Percentiles rank a stretch among this genome's conserved stretches.
Evolutionary conservation across 2,113 vertebrate genomes (phyloP).

Genomic region (Eudorcas thomsonii): DNA sequence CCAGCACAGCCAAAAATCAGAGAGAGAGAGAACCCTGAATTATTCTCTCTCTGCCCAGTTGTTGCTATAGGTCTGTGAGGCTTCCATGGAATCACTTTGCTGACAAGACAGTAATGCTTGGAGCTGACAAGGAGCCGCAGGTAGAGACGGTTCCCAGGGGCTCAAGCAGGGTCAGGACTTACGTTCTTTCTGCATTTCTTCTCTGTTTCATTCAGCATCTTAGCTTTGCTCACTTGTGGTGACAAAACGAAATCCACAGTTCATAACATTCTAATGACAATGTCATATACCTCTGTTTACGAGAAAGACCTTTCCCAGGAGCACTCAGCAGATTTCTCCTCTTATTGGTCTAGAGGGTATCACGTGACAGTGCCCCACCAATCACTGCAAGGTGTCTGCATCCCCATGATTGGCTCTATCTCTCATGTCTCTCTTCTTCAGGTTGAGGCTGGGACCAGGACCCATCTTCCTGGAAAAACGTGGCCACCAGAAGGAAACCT

Average conservation of each 20-base stretch:
- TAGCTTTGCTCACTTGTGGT: neutral
- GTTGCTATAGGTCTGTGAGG: neutral
- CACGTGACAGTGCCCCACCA: neutral
- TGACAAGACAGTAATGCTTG: neutral
- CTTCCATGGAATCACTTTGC: neutral
- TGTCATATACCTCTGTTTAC: neutral
- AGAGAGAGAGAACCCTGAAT: neutral
- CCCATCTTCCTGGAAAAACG: neutral
- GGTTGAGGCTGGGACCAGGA: neutral
- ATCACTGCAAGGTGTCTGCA: neutral
- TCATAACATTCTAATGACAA: neutral
- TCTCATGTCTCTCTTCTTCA: neutral
- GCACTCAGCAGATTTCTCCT: neutral
- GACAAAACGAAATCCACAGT: neutral
- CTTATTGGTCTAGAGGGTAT: neutral
- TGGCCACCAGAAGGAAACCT: neutral
- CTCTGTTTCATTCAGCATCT: neutral
- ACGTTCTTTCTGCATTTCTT: neutral
- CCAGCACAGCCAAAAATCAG: neutral
- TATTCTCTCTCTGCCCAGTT: neutral
- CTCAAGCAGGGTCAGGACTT: neutral
- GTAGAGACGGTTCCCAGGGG: neutral
- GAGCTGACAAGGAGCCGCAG: neutral
- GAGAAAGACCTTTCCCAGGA: neutral
- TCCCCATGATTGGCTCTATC: neutral